Evolutionary conservation across 2,113 vertebrate genomes (phyloP).

Genomic region (Callorhinus ursinus): DNA sequence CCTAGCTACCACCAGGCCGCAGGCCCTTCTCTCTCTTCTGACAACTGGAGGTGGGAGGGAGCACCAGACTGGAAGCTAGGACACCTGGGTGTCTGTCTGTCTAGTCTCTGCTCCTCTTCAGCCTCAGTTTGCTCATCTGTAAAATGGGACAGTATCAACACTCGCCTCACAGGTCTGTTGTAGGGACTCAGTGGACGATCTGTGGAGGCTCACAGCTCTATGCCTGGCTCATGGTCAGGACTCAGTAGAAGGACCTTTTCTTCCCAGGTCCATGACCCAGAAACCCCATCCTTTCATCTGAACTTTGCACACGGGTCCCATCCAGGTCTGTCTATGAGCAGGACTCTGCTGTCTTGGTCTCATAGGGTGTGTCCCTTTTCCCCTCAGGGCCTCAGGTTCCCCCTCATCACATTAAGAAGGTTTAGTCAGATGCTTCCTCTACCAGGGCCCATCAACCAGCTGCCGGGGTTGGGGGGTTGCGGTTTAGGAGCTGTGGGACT

Average conservation of each 20-base stretch:
- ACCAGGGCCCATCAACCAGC: too few relatives aligned
- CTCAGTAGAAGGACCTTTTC: background rate
- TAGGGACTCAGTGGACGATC: background rate
- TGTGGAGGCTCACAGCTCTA: background rate
- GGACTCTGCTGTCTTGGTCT: background rate
- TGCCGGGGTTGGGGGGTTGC: background rate
- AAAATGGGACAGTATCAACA: background rate
- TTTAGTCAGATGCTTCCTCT: background rate
- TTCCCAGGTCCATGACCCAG: background rate
- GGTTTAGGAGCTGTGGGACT: fast-evolving
- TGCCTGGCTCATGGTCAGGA: background rate
- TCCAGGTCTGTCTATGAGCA: background rate
- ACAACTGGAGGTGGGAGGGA: background rate
- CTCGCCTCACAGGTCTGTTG: background rate
- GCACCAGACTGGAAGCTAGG: background rate
- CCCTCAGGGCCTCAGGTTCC: background rate
- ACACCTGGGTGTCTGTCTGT: background rate
- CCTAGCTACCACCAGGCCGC: background rate
- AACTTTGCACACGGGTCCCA: background rate
- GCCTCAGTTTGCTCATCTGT: conserved; percentile 1
- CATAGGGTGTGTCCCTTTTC: background rate
- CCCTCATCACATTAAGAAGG: background rate
- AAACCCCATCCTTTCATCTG: background rate
- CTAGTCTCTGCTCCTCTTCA: background rate
- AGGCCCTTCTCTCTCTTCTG: background rate